phyloP scores from a whole-genome alignment of 2,888 invertebrate genomes.

The Platypus cylindrus region DNA sequence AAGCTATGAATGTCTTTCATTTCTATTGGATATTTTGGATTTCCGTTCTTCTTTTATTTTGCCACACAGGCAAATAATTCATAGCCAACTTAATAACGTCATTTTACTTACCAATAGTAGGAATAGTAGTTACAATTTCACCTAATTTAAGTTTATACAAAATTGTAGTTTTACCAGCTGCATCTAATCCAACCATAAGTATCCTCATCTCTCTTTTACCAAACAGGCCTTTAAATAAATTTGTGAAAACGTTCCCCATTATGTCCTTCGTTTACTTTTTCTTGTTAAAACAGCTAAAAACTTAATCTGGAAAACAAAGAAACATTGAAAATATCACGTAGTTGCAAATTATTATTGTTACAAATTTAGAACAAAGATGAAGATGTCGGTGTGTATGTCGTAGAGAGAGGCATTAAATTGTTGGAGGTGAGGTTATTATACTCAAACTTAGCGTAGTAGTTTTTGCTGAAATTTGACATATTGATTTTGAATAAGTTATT shows the following conservation, averaged over 20 bases:
- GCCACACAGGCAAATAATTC: no score
- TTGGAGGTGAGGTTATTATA: no score
- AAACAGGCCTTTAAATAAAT: constrained; percentile 97
- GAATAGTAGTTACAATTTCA: constrained; percentile 99
- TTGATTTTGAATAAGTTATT: constrained; percentile 32
- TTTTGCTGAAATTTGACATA: constrained; percentile 31
- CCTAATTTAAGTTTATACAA: constrained; percentile 99
- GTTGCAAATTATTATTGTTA: constrained; percentile 16
- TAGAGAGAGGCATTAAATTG: no score
- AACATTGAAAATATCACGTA: constrained; percentile 13
- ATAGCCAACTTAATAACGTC: constrained; percentile 4
- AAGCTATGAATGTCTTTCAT: no score
- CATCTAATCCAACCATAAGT: constrained; percentile 98
- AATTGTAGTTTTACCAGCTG: constrained; percentile 99
- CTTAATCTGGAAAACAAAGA: constrained; percentile 4
- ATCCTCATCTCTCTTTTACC: constrained; percentile 99
- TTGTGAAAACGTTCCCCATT: constrained; percentile 97
- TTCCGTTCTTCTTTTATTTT: no score
- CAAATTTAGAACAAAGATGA: constrained; percentile 30
- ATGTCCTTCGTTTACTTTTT: constrained; percentile 42
- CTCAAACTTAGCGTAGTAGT: constrained; percentile 28
- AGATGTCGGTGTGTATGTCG: no score
- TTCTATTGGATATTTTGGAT: no score
- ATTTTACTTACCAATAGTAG: constrained; percentile 88
- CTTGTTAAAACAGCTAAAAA: constrained; percentile 23